A percentile compares a stretch with the other conserved stretches of the same genome.
phyloP scores from a whole-genome alignment of 2,888 invertebrate genomes.

The Nephrotoma guestfalica region DNA sequence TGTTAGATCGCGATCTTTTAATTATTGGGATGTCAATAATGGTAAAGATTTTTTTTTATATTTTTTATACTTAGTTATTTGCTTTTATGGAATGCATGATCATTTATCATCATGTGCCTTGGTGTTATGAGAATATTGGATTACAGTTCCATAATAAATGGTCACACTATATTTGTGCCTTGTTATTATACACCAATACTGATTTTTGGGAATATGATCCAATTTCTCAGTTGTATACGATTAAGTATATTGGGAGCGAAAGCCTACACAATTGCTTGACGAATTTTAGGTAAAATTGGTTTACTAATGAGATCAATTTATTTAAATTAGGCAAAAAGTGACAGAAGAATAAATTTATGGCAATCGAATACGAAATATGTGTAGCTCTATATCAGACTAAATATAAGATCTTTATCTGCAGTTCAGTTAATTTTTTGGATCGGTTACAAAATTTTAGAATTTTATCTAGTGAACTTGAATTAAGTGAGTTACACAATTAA shows the following conservation, averaged over 20 bases:
- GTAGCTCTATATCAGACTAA: no score
- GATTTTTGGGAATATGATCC: not conserved
- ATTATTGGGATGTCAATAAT: not conserved
- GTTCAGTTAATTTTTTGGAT: no score
- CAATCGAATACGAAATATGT: no score
- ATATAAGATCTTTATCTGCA: no score
- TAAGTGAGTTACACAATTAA: no score
- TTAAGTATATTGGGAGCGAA: not conserved
- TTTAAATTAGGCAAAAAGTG: no score
- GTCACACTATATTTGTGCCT: not conserved
- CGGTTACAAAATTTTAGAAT: no score
- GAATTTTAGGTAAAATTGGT: not conserved
- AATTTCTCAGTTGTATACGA: not conserved
- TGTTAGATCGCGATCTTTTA: not conserved
- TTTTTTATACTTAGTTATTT: not conserved
- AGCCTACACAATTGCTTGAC: not conserved
- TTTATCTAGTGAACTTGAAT: no score
- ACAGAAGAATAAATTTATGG: no score
- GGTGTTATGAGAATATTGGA: not conserved
- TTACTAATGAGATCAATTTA: not conserved
- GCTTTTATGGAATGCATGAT: not conserved
- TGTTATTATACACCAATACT: not conserved
- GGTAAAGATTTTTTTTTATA: not conserved
- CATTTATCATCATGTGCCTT: not conserved
- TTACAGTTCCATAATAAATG: not conserved